These are phyloP conservation scores for Achroia grisella DNA, from an alignment of 1,140 invertebrate genomes.

Conservation along the genomic window DNA sequence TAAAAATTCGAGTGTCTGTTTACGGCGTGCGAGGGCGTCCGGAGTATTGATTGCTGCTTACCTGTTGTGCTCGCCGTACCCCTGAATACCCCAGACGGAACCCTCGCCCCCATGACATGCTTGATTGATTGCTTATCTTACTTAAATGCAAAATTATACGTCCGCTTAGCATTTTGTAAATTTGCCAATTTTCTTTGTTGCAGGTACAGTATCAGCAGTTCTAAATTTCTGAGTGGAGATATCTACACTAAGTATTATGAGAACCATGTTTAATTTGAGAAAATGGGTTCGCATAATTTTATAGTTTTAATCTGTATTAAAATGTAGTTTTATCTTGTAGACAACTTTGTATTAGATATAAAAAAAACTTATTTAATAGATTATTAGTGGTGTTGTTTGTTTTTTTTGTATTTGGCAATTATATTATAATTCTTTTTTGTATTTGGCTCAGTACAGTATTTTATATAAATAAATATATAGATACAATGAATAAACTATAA, in stretches of 20 bases:
- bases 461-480: no score
- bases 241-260: neutral
- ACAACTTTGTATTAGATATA: no score
- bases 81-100: constrained; percentile 8
- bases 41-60: constrained; percentile 40
- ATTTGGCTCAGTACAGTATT: neutral
- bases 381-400: neutral
- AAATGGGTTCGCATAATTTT: no score
- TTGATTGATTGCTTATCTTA: constrained; percentile 9
- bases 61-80: constrained; percentile 27
- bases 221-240: neutral
- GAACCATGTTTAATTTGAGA: no score
- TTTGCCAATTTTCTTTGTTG: neutral
- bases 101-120: neutral
- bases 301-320: no score
- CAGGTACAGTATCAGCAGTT: neutral
- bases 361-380: no score
- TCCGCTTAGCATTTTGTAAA: neutral
- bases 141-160: constrained; percentile 10
- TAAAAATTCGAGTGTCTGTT: constrained; percentile 34
- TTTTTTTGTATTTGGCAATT: neutral
- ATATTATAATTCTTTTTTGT: neutral
- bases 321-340: no score
- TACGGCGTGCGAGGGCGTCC: constrained; percentile 21
- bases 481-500: no score